Conservation (phyloP, 2,888 invertebrate species). For the Nebria brevicollis region DNA sequence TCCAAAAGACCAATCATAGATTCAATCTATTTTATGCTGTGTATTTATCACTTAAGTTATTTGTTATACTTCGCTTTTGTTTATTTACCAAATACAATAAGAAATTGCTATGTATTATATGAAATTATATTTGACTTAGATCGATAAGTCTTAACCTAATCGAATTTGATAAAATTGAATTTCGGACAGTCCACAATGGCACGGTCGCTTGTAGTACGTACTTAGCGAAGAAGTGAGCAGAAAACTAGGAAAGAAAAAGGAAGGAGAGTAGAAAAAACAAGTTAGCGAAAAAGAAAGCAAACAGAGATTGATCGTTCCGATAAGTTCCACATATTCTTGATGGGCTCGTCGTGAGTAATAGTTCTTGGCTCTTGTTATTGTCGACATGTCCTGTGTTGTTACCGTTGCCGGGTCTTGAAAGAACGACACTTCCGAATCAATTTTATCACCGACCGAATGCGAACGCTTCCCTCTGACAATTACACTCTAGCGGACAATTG, state of each 20-base stretch:
- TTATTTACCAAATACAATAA: slow-evolving; percentile 5
- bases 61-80: neutral
- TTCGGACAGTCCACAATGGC: neutral
- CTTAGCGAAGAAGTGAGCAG: neutral
- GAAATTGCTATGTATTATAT: neutral
- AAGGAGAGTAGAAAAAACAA: slow-evolving; percentile 3
- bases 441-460: slow-evolving; percentile 13
- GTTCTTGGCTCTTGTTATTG: slow-evolving; percentile 16
- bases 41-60: no score
- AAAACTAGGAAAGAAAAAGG: slow-evolving; percentile 3
- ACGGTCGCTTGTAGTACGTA: neutral
- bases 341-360: slow-evolving; percentile 27
- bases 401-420: slow-evolving; percentile 5
- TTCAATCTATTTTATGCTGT: no score
- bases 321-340: slow-evolving; percentile 35
- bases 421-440: slow-evolving; percentile 20
- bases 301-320: slow-evolving; percentile 32
- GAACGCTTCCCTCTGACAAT: slow-evolving; percentile 12
- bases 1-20: no score
- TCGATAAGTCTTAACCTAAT: slow-evolving; percentile 8
- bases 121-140: slow-evolving; percentile 14
- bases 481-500: slow-evolving; percentile 18
- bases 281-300: slow-evolving; percentile 28
- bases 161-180: slow-evolving; percentile 14
- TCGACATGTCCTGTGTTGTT: slow-evolving; percentile 19